Conservation (phyloP, 2,888 invertebrate species). For the Cosmia pyralina region DNA sequence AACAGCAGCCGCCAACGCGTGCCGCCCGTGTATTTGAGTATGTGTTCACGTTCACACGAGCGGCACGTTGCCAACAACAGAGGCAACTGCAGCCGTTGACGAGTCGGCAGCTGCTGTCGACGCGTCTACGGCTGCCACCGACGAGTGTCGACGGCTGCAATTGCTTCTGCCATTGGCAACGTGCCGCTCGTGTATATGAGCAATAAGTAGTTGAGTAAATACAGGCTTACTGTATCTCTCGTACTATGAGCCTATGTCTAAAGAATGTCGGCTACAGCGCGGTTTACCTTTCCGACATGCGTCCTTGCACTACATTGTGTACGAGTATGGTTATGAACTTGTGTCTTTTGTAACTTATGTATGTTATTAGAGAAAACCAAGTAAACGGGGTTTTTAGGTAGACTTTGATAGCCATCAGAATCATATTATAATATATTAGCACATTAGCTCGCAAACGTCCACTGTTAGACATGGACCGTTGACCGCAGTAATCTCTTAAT, state of each 20-base stretch:
- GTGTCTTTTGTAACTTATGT: conserved; percentile 16
- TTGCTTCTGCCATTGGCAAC: too few species aligned
- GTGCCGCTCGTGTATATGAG: too few species aligned
- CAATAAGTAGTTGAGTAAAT: not conserved
- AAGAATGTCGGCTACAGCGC: conserved; percentile 39
- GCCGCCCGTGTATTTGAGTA: too few species aligned
- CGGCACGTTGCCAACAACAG: too few species aligned
- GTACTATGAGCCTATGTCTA: conserved; percentile 3
- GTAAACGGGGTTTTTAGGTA: not conserved
- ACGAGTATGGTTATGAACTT: conserved; percentile 16
- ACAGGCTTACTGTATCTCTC: conserved; percentile 11
- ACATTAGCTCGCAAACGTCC: not conserved
- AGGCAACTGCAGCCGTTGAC: too few species aligned
- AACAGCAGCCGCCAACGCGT: too few species aligned
- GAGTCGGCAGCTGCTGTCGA: too few species aligned
- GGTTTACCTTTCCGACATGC: conserved; percentile 55
- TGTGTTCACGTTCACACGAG: too few species aligned
- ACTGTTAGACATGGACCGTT: not conserved
- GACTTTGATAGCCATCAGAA: not conserved
- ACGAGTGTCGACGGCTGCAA: too few species aligned
- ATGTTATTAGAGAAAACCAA: conserved; percentile 6
- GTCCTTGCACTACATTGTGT: conserved; percentile 41
- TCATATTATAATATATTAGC: too few species aligned
- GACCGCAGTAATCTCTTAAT: too few species aligned
- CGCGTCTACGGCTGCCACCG: too few species aligned